Percentiles rank a stretch among this genome's conserved stretches.
These are phyloP conservation scores for Chaetodon trifasciatus DNA, from an alignment of 2,797 vertebrate genomes.

Conservation along the genomic window DNA sequence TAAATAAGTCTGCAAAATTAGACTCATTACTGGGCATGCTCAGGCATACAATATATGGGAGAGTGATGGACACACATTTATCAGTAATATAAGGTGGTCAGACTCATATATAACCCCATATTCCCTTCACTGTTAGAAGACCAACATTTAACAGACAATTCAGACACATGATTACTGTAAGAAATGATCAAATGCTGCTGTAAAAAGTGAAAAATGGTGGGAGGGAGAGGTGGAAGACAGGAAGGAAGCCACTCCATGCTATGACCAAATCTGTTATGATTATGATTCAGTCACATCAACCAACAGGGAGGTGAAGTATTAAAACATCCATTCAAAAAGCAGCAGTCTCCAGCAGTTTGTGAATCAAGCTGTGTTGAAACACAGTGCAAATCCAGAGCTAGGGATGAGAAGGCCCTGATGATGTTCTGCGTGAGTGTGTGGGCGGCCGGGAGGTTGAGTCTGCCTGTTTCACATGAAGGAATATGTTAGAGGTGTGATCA, in stretches of 20 bases:
- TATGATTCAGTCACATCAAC: not conserved
- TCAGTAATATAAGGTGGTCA: not conserved
- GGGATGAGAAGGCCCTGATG: not conserved
- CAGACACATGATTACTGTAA: not conserved
- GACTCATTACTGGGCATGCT: not conserved
- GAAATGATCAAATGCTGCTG: not conserved
- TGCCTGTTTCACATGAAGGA: constrained; percentile 45
- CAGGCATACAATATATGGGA: not conserved
- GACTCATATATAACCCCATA: not conserved
- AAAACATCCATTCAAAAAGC: constrained; percentile 22
- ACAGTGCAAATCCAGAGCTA: not conserved
- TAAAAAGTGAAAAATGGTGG: not conserved
- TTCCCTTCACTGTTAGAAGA: not conserved
- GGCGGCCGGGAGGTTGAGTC: constrained; percentile 20
- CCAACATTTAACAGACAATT: not conserved
- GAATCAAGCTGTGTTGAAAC: constrained; percentile 36
- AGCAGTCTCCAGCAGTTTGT: constrained; percentile 37
- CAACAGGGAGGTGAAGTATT: constrained; percentile 14
- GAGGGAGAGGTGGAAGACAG: not conserved
- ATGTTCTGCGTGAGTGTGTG: constrained; percentile 27
- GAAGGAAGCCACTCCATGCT: not conserved
- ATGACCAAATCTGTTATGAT: constrained; percentile 1
- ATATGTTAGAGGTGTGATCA: constrained; percentile 66
- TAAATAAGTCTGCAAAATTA: not conserved
- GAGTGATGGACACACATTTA: not conserved